These are phyloP conservation scores for Pollenia griseotomentosa DNA, from an alignment of 2,888 invertebrate species.

Conservation along the genomic window DNA sequence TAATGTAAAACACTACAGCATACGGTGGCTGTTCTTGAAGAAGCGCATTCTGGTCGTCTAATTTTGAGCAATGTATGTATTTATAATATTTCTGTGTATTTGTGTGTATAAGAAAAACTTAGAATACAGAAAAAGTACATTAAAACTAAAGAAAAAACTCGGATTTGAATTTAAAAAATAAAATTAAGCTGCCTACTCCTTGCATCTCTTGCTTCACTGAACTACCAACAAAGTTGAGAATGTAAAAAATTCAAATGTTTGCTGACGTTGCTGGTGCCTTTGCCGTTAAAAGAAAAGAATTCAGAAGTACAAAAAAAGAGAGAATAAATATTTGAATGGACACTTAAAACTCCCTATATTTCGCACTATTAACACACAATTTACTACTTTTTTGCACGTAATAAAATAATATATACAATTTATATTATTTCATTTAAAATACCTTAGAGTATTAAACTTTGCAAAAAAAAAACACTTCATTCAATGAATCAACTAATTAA, in stretches of 20 bases:
- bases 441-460: background rate
- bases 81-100: background rate
- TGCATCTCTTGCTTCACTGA: slow-evolving; percentile 9
- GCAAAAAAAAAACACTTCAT: background rate
- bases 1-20: too few species aligned
- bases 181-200: slow-evolving; percentile 56
- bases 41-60: too few species aligned
- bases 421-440: background rate
- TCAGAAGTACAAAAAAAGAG: slow-evolving; percentile 13
- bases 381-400: too few species aligned
- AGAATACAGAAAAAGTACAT: background rate
- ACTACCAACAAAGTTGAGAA: slow-evolving; percentile 27
- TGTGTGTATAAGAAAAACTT: background rate
- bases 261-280: slow-evolving; percentile 14
- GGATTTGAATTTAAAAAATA: slow-evolving; percentile 42
- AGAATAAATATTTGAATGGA: slow-evolving; percentile 46
- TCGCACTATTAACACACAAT: too few species aligned
- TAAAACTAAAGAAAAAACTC: slow-evolving; percentile 47
- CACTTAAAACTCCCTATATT: slow-evolving; percentile 15
- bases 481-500: slow-evolving; percentile 21
- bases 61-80: background rate
- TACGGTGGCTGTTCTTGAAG: too few species aligned
- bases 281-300: slow-evolving; percentile 43
- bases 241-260: slow-evolving; percentile 32
- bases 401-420: too few species aligned